These are phyloP conservation scores for Tachina fera DNA, from an alignment of 2,888 invertebrate genomes.

Conservation along the genomic window DNA sequence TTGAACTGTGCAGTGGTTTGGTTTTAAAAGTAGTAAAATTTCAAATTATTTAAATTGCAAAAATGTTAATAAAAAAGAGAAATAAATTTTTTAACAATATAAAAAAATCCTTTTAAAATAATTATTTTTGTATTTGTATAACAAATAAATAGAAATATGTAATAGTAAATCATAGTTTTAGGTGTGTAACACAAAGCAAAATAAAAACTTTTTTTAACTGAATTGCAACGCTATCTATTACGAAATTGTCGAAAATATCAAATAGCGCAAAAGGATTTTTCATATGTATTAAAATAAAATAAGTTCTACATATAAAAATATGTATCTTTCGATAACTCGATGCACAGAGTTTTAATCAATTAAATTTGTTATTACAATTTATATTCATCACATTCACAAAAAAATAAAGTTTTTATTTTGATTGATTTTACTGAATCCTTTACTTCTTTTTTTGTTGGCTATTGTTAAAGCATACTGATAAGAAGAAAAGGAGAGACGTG, in stretches of 20 bases:
- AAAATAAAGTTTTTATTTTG: slow-evolving; percentile 42
- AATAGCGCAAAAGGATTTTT: background rate
- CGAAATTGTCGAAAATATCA: background rate
- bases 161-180: slow-evolving; percentile 34
- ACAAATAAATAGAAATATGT: slow-evolving; percentile 3
- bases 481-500: background rate
- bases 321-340: background rate
- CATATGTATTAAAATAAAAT: background rate
- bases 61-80: slow-evolving; percentile 23
- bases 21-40: slow-evolving; percentile 20
- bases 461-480: slow-evolving; percentile 46
- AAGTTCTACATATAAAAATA: background rate
- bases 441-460: slow-evolving; percentile 44
- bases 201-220: no score
- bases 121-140: slow-evolving; percentile 30
- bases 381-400: slow-evolving; percentile 8
- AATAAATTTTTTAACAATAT: slow-evolving; percentile 35
- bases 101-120: slow-evolving; percentile 53
- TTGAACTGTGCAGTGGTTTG: background rate
- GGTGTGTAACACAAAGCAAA: background rate
- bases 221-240: background rate
- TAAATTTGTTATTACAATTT: slow-evolving; percentile 48
- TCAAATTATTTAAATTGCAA: slow-evolving; percentile 50
- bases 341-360: slow-evolving; percentile 50
- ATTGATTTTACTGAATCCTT: slow-evolving; percentile 59